Conservation (phyloP, 1,140 invertebrate genomes). For the Prorops nasuta region DNA sequence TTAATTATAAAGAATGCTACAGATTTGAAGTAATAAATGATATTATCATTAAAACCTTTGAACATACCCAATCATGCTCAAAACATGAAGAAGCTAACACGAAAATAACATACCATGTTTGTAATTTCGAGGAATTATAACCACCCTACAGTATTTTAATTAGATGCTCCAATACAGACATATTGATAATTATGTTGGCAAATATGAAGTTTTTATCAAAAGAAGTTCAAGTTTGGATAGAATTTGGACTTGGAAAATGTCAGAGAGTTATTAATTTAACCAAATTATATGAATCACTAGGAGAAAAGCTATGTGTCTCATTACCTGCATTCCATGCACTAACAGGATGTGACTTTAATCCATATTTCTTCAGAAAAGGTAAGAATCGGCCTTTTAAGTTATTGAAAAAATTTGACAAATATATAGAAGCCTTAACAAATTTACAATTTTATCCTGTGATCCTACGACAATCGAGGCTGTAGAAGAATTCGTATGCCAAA, state of each 20-base stretch:
- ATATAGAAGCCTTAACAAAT: not conserved
- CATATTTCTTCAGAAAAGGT: constrained; percentile 20
- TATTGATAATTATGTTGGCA: constrained; percentile 34
- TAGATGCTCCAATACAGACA: constrained; percentile 33
- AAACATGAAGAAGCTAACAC: not conserved
- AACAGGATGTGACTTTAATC: constrained; percentile 31
- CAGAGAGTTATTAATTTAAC: constrained; percentile 30
- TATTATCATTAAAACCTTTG: not conserved
- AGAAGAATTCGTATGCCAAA: constrained; percentile 12
- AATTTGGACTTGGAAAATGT: constrained; percentile 27
- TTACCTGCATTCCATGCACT: constrained; percentile 26
- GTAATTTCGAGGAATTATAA: not conserved
- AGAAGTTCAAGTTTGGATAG: constrained; percentile 26
- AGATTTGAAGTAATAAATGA: not conserved
- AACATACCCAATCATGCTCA: not conserved
- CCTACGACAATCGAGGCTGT: not conserved
- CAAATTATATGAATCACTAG: constrained; percentile 19
- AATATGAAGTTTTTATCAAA: constrained; percentile 33
- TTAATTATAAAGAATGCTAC: constrained; percentile 3
- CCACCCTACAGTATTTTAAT: constrained; percentile 13
- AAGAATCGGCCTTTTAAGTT: constrained; percentile 23
- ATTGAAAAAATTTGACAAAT: not conserved
- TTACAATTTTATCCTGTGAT: not conserved
- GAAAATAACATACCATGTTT: not conserved
- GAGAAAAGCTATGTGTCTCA: constrained; percentile 7